These are phyloP conservation scores for Thalassarche chlororhynchos DNA, from an alignment of 2,113 vertebrate genomes.

Conservation along the genomic window DNA sequence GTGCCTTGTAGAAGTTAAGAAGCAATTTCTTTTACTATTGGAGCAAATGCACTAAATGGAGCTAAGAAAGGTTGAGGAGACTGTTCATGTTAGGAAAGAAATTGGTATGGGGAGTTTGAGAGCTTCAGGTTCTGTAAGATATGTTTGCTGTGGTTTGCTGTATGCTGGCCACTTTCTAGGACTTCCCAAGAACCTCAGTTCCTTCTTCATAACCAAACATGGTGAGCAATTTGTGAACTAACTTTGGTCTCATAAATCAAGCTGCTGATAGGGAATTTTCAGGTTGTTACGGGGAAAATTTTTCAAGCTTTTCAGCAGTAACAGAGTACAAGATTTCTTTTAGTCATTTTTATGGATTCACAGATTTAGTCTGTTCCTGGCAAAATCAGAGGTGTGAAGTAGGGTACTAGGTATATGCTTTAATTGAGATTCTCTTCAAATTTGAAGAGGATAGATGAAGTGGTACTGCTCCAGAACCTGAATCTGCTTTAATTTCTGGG, in stretches of 20 bases:
- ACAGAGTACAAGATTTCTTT: background rate
- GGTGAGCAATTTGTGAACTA: background rate
- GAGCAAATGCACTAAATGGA: background rate
- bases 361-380: background rate
- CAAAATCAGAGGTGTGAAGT: background rate
- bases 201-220: background rate
- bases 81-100: background rate
- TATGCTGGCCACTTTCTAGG: background rate
- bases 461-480: background rate
- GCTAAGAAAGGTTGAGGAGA: background rate
- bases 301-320: background rate
- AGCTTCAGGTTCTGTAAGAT: background rate
- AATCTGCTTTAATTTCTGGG: background rate
- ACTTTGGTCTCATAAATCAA: background rate
- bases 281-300: background rate
- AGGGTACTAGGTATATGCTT: background rate
- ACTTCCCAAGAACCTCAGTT: background rate
- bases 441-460: background rate
- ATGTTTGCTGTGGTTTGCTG: background rate
- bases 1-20: background rate
- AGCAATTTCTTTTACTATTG: background rate
- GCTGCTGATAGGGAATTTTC: background rate
- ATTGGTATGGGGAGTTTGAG: background rate
- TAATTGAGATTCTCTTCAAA: background rate
- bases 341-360: background rate